A percentile compares a stretch with the other conserved stretches of the same genome.
Conservation (phyloP, 2,797 vertebrate species). For the Hydrolagus colliei region DNA sequence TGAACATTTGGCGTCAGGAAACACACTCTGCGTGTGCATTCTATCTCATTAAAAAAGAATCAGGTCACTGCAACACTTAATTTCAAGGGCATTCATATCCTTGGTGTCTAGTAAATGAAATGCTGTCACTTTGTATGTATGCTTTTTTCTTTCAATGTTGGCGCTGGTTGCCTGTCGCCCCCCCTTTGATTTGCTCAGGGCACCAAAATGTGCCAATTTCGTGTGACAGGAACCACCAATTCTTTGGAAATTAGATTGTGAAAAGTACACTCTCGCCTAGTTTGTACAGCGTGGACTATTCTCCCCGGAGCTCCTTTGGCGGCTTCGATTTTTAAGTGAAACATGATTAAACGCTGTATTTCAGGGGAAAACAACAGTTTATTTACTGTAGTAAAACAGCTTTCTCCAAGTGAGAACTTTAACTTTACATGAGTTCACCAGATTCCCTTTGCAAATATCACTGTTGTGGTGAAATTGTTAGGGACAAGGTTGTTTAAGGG, state of each 20-base stretch:
- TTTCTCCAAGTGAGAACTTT: too few species aligned
- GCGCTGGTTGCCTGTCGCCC: not conserved
- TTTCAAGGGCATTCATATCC: not conserved
- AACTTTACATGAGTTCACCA: too few species aligned
- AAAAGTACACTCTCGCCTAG: not conserved
- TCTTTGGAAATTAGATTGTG: not conserved
- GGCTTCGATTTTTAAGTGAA: not conserved
- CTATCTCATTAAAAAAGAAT: not conserved
- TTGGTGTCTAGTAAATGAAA: not conserved
- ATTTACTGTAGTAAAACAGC: too few species aligned
- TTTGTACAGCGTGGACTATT: too few species aligned
- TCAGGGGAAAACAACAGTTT: not conserved
- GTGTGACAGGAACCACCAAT: not conserved
- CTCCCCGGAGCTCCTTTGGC: too few species aligned
- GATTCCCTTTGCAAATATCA: too few species aligned
- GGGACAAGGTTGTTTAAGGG: too few species aligned
- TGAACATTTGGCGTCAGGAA: not conserved
- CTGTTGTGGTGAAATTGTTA: too few species aligned
- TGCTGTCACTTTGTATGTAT: not conserved
- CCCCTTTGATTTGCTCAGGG: not conserved
- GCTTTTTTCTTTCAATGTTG: not conserved
- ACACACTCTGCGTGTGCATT: not conserved
- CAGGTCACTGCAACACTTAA: not conserved
- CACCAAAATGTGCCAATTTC: not conserved
- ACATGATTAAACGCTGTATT: not conserved